Base-by-base conservation (phyloP, 2,113 vertebrate species). In the Dromiciops gliroides region DNA sequence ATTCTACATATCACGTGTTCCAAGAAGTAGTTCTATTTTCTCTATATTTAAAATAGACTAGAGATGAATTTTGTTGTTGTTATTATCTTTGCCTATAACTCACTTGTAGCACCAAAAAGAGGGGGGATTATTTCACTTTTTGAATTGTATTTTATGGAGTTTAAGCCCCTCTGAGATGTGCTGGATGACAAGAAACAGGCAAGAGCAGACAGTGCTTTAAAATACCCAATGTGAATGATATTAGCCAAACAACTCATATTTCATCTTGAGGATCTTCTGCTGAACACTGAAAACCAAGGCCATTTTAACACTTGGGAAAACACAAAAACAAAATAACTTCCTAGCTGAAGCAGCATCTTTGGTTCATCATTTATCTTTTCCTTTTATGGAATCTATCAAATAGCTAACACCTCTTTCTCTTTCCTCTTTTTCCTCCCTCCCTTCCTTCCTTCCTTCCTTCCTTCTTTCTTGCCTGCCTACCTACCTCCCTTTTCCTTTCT, bases 91-190 rank as follows among this genome's bases (percentile, higher is more conserved):
- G 37, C 44, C 31, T 44, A 24, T 94, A 75, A 75, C 31, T 97
- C 90, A 94, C 48, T 91, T 95, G 92, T 0, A 56, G 44, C 92
- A 50, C 93, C n/a, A 94, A 97, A 94, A 53, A 93, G 75, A 93
- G 75, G 31, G 88, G 31, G 12, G 91, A 96, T 91, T 96, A 96
- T 83, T 97, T 96, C 90, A 95, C 89, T 88, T 91, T 93, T 90
- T 50, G 25, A 95, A 95, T 91, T 51, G 51, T 94, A n/a, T 94
- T 90, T 96, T 94, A 51, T 92, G 50, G 94, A 89, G 25, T 56
- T 90, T 44, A 89, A 83, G 93, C n/a, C 49, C 75, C 91, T 92
- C 48, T 37, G 51, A 92, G 93, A 93, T 89, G 47, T 26, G 49
- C 90, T 53, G 94, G 48, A 90, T 91, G 92, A 52, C 93, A 67